phyloP scores from a whole-genome alignment of 1,140 invertebrate genomes.

The Ptiloglossa arizonensis region DNA sequence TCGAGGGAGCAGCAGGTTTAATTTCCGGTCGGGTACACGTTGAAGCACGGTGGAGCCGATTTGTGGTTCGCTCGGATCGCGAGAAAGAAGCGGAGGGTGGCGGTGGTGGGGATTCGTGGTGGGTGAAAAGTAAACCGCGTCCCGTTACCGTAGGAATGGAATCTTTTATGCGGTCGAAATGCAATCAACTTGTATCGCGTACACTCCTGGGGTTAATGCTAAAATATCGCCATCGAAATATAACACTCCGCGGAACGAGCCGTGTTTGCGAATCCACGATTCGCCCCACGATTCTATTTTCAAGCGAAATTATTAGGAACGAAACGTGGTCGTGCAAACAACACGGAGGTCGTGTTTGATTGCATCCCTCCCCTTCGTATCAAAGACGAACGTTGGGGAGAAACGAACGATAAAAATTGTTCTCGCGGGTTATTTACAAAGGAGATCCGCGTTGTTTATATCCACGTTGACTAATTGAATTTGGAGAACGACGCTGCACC shows the following conservation, averaged over 20 bases:
- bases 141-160: conserved; percentile 11
- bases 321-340: too few relatives aligned
- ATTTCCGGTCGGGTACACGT: conserved; percentile 70
- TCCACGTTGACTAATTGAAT: too few relatives aligned
- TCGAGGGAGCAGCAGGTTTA: conserved; percentile 63
- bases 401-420: too few relatives aligned
- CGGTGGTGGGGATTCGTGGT: too few relatives aligned
- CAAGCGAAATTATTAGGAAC: conserved; percentile 19
- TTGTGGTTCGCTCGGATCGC: neutral
- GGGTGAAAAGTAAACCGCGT: conserved; percentile 38
- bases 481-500: too few relatives aligned
- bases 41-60: conserved; percentile 44
- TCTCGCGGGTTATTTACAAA: too few relatives aligned
- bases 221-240: conserved; percentile 18
- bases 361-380: too few relatives aligned
- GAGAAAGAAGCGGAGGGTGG: too few relatives aligned
- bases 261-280: conserved; percentile 24
- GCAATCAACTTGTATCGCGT: conserved; percentile 45
- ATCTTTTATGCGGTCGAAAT: conserved; percentile 55
- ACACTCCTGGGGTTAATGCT: neutral
- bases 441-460: too few relatives aligned
- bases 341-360: neutral
- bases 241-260: neutral
- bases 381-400: too few relatives aligned
- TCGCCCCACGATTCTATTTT: conserved; percentile 13